Evolutionary conservation across 2,888 invertebrate genomes (phyloP), one percentile per base, ranked within the genome.

Genomic region (Allacma fusca): DNA sequence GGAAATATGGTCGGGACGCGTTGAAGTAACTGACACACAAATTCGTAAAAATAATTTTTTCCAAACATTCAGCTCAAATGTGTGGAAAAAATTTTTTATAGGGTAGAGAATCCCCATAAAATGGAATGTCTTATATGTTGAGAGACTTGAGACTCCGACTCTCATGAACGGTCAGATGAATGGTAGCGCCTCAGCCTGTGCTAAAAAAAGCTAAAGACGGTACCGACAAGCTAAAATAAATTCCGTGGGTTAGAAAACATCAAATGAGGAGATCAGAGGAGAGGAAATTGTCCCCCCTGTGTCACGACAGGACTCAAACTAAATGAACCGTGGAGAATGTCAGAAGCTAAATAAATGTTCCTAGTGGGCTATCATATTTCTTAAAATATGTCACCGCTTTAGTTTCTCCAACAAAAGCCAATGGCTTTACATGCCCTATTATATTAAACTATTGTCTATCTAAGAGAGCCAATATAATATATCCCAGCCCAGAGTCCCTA

Each of bases 261-360:
- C 2, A 62, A 62, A 62, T 62, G 62, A 62, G 62, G 9, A 26
- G 19, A 62, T 62, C 23, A 59, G 59, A 59, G 59, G 12, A 4
- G 24, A 62, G 62, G 62, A 62, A 24, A 62, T 62, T 62, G 62
- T 24, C 23, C 59, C 59, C n/a, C 5, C 5, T 34, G 26, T 62
- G n/a, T 24, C 12, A 24, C 23, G 26, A 26, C 62, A 62, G 9
- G 62, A n/a, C 26, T 62, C 24, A 24, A 24, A 24, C 23, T 62
- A 62, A 62, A 62, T 62, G 62, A 62, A 26, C 62, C 62, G 13
- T 62, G n/a, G 12, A 62, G 24, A 23, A 62, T 24, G 62, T 62
- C 62, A 62, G 62, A n/a, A 24, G 26, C 62, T 62, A 26, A 62
- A 62, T 62, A 62, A 62, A 62, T 62, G 62, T 62, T 62, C 62